Evolutionary conservation across 2,888 invertebrate genomes (phyloP), one percentile per base, ranked within the genome.

Genomic region (Rhagophthalmus giganteus): DNA sequence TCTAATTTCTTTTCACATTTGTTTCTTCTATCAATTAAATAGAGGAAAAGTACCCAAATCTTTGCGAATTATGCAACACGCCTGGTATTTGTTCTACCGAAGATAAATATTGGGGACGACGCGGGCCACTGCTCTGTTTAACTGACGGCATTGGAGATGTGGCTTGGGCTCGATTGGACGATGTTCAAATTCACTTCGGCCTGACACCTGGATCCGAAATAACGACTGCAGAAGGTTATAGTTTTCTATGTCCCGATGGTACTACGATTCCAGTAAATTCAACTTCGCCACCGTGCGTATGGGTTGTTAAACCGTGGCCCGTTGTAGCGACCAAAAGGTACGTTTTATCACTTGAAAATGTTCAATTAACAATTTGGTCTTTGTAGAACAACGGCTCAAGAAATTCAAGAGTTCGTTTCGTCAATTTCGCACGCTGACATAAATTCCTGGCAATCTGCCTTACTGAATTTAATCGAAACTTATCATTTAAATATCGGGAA

Each of bases 51-150:
- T 91, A 90, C 71, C 80, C 81, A 0, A 85, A 86, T 2, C 76
- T 93, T 0, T 93, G 92, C 63, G 78, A 80, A 2, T 78, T 87
- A 2, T 93, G 93, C 66, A 79, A 81, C 35, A 79, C 79, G 58
- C 79, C 84, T 0, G 69, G 69, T 0, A 74, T 74, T 1, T 92
- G 92, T 67, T 79, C 80, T 0, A 70, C 70, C 1, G 76, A 77
- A 2, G 94, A 94, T 72, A 85, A 85, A 40, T 93, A 90, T 73
- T 89, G 90, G 80, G 94, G 94, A 1, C 81, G 87, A 54, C 78
- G 84, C 31, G 95, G 95, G 0, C 85, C 91, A 0, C 77, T 94
- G 2, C 78, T 82, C 20, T 96, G 96, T 63, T 77, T 95, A 12
- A 82, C 84, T 0, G 87, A 87, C 54, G 86, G 86, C 8, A 80